Conservation (phyloP, 2,113 vertebrate species). For the Sterrhoptilus dennistouni region DNA sequence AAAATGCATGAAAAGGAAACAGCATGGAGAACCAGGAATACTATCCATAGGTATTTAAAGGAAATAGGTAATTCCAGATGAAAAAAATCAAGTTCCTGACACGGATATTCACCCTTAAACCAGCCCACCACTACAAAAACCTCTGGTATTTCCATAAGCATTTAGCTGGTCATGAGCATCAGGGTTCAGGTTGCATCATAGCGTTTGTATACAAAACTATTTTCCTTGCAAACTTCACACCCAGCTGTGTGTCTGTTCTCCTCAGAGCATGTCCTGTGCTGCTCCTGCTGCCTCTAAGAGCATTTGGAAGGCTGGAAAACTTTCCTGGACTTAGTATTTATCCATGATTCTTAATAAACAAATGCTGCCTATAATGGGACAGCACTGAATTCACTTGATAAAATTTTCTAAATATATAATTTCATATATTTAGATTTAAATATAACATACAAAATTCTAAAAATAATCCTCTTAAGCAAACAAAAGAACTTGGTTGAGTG, state of each 20-base stretch:
- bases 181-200: not conserved
- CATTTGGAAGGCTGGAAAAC: not conserved
- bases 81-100: not conserved
- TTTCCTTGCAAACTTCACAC: not conserved
- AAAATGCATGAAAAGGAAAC: not conserved
- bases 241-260: not conserved
- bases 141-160: not conserved
- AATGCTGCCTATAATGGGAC: not conserved
- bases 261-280: not conserved
- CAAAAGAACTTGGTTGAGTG: not conserved
- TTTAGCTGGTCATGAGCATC: not conserved
- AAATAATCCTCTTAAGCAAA: not conserved
- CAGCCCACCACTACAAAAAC: not conserved
- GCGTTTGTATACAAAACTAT: not conserved
- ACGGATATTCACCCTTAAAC: not conserved
- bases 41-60: not conserved
- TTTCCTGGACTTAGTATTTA: not conserved
- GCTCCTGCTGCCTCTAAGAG: not conserved
- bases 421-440: not conserved
- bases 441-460: not conserved
- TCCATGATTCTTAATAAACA: not conserved
- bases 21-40: not conserved
- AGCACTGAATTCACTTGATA: not conserved
- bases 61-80: not conserved
- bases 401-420: not conserved